These are phyloP conservation scores for Asobara japonica DNA, from an alignment of 1,140 invertebrate species.

Conservation along the genomic window DNA sequence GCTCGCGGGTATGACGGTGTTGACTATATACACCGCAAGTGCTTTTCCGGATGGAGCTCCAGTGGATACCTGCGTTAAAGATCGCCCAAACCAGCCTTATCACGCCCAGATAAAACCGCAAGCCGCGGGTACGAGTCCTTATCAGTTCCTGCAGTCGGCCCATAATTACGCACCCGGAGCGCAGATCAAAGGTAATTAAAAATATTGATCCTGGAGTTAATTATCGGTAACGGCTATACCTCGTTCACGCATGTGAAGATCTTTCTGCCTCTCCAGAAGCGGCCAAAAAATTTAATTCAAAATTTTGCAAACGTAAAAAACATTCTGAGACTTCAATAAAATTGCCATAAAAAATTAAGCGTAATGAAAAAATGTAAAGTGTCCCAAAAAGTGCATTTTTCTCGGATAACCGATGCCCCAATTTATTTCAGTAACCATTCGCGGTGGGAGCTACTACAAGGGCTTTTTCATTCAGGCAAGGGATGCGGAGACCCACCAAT, in stretches of 20 bases:
- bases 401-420: neutral
- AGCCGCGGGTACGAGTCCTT: slow-evolving; percentile 72
- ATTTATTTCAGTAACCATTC: slow-evolving; percentile 70
- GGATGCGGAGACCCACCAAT: slow-evolving; percentile 74
- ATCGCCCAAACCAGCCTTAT: slow-evolving; percentile 77
- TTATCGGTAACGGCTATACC: too few species aligned
- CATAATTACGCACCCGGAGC: slow-evolving; percentile 72
- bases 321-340: too few species aligned
- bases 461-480: slow-evolving; percentile 85
- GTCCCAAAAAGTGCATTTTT: too few species aligned
- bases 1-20: slow-evolving; percentile 35
- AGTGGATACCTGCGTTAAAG: slow-evolving; percentile 79
- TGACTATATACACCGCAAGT: slow-evolving; percentile 32
- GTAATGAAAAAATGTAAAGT: too few species aligned
- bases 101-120: slow-evolving; percentile 76
- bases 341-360: too few species aligned
- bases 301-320: too few species aligned
- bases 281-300: too few species aligned
- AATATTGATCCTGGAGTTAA: too few species aligned
- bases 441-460: slow-evolving; percentile 71
- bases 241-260: too few species aligned
- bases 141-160: slow-evolving; percentile 72
- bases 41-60: slow-evolving; percentile 81
- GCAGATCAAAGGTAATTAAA: slow-evolving; percentile 71
- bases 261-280: too few species aligned